phyloP scores from a whole-genome alignment of 2,888 invertebrate genomes.

The Ectobius pallidus region DNA sequence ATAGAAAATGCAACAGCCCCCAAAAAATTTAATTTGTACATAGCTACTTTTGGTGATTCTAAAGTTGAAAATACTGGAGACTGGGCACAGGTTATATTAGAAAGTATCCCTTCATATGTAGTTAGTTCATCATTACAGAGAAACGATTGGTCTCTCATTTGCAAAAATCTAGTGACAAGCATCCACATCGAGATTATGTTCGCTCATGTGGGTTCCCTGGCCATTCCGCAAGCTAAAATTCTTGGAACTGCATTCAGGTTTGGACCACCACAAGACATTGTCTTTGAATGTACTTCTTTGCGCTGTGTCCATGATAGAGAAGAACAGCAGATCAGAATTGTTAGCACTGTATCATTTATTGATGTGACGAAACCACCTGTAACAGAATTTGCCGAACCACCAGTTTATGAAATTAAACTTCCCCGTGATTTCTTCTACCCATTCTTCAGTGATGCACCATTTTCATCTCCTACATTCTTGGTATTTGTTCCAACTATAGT shows the following conservation, averaged over 20 bases:
- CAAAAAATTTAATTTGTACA: slow-evolving; percentile 49
- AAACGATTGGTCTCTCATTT: slow-evolving; percentile 49
- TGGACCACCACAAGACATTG: slow-evolving; percentile 40
- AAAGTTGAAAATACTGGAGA: slow-evolving; percentile 52
- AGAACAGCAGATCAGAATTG: slow-evolving; percentile 48
- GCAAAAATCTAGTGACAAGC: slow-evolving; percentile 52
- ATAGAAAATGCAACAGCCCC: slow-evolving; percentile 49
- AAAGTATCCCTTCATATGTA: slow-evolving; percentile 48
- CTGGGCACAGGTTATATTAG: slow-evolving; percentile 57
- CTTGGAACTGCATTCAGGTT: slow-evolving; percentile 46
- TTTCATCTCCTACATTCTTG: too few species aligned
- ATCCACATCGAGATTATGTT: slow-evolving; percentile 57
- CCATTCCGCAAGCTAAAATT: slow-evolving; percentile 58
- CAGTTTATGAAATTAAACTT: slow-evolving; percentile 68
- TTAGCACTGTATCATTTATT: slow-evolving; percentile 55
- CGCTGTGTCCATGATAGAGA: neutral
- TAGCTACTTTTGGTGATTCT: slow-evolving; percentile 61
- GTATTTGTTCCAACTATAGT: too few species aligned
- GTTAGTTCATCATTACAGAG: slow-evolving; percentile 51
- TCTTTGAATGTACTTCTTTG: slow-evolving; percentile 18
- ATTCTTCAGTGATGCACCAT: slow-evolving; percentile 50
- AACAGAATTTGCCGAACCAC: slow-evolving; percentile 62
- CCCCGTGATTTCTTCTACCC: slow-evolving; percentile 80
- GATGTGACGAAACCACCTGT: slow-evolving; percentile 59
- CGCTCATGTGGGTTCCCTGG: slow-evolving; percentile 56